These are phyloP conservation scores for Spondyliosoma cantharus DNA, from an alignment of 2,797 vertebrate species.

Conservation along the genomic window DNA sequence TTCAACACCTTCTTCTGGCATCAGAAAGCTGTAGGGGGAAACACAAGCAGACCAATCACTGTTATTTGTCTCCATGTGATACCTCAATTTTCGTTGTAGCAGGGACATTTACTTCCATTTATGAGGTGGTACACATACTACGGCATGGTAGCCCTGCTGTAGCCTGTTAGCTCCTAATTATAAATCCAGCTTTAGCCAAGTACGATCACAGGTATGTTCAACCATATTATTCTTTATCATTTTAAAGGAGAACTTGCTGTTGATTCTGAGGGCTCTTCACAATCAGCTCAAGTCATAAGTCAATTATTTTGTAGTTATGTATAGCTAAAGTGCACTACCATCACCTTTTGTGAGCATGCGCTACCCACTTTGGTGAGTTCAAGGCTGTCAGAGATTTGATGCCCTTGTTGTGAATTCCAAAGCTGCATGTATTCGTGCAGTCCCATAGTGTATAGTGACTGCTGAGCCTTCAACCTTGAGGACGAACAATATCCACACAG, in stretches of 20 bases:
- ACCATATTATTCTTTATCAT: not conserved
- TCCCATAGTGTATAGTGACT: not conserved
- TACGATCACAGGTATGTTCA: not conserved
- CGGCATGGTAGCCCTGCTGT: not conserved
- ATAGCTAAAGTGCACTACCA: not conserved
- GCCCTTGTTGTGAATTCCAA: constrained; percentile 5
- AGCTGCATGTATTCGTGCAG: constrained; percentile 6
- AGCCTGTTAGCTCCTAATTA: not conserved
- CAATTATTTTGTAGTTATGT: not conserved
- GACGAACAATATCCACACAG: not conserved
- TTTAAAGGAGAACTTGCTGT: constrained; percentile 2
- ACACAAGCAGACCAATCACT: not conserved
- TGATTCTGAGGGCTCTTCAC: not conserved
- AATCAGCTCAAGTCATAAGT: not conserved
- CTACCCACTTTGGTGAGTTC: not conserved
- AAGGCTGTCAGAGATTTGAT: constrained; percentile 10
- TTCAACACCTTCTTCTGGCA: not conserved
- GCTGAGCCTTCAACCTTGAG: not conserved
- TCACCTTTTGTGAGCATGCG: not conserved
- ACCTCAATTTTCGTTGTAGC: not conserved
- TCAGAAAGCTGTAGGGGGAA: not conserved
- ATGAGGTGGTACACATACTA: not conserved
- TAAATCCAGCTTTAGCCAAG: not conserved
- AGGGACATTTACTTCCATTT: not conserved
- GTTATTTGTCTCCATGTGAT: not conserved